Percentiles rank a stretch among this genome's conserved stretches.
Evolutionary conservation across 1,140 invertebrate genomes (phyloP).

Genomic region (Drosophila pectinifera): DNA sequence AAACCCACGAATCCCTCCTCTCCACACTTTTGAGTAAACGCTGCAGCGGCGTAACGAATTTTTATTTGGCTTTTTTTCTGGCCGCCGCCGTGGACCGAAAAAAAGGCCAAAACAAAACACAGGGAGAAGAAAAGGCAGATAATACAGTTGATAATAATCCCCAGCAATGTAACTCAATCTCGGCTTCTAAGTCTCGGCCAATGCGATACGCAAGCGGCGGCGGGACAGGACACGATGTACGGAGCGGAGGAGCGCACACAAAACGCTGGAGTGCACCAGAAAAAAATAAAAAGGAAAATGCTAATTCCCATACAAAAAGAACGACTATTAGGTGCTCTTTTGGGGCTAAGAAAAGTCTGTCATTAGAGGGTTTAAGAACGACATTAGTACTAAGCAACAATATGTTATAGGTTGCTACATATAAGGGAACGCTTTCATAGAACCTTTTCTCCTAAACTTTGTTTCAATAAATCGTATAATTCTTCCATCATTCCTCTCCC

Average conservation of each 20-base stretch:
- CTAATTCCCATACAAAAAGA: neutral
- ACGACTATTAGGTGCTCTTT: constrained; percentile 1
- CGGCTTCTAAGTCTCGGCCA: constrained; percentile 66
- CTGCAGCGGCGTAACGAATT: constrained; percentile 77
- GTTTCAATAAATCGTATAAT: too few relatives aligned
- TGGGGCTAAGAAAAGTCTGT: too few relatives aligned
- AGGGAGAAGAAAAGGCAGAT: constrained; percentile 53
- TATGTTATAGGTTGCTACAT: neutral
- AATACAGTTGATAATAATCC: constrained; percentile 82
- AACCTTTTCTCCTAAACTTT: too few relatives aligned
- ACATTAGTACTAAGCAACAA: too few relatives aligned
- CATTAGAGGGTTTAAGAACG: neutral
- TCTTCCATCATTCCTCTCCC: too few relatives aligned
- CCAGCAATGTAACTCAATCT: constrained; percentile 83
- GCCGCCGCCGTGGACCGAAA: constrained; percentile 41
- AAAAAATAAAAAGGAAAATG: constrained; percentile 18
- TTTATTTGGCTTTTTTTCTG: constrained; percentile 71
- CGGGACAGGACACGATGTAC: constrained; percentile 47
- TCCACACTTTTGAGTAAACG: constrained; percentile 38
- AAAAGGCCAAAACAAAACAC: constrained; percentile 10
- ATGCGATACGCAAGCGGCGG: constrained; percentile 60
- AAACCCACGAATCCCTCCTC: constrained; percentile 49
- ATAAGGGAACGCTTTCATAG: neutral
- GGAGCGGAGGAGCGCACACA: constrained; percentile 21
- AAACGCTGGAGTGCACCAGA: constrained; percentile 27